Evolutionary conservation across 2,113 vertebrate species (phyloP), one percentile per base, ranked within the genome.

Genomic region (Aspiorhynchus laticeps): DNA sequence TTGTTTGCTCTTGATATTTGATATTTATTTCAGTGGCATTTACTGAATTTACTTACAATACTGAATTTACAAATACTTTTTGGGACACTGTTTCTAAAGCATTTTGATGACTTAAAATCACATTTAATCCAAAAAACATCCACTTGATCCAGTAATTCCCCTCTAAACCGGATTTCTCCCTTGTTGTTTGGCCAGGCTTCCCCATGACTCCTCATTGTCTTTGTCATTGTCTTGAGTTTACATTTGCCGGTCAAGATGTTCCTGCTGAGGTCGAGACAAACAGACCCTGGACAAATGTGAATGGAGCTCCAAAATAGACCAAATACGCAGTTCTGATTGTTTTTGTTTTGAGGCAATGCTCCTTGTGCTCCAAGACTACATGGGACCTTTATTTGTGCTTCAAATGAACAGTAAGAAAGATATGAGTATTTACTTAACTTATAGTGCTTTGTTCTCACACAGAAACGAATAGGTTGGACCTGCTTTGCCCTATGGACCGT

Each of bases 191-290:
- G 69, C 48, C 59, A 79, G 56, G 31, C 5, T 41, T 71, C 83
- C 84, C 61, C 56, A 48, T 51, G 78, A 75, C 28, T 56, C 46
- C 26, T 53, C 48, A 86, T 80, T 80, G 79, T 73, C 24, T 80
- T 80, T 79, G 19, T 36, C 33, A 33, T 59, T 46, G 14, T 76
- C 38, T 83, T 71, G 31, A 74, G 73, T 85, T 71, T 59, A 69
- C 43, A 36, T 77, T 41, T 79, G 28, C 67, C 11, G 71, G 80
- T 86, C 69, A 86, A 79, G 80, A 56, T 80, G 73, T 82, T 67
- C 51, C 67, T 8, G 19, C 53, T 67, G 69, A 53, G 31, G 75
- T 80, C 33, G 5, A 61, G 51, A 61, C 53, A 73, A 48, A 85
- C 56, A 59, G 19, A 81, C 61, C 81, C 51, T 24, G 26, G 48